Base-by-base conservation (phyloP, 1,140 invertebrate species). In the Drosophila subpulchrella region DNA sequence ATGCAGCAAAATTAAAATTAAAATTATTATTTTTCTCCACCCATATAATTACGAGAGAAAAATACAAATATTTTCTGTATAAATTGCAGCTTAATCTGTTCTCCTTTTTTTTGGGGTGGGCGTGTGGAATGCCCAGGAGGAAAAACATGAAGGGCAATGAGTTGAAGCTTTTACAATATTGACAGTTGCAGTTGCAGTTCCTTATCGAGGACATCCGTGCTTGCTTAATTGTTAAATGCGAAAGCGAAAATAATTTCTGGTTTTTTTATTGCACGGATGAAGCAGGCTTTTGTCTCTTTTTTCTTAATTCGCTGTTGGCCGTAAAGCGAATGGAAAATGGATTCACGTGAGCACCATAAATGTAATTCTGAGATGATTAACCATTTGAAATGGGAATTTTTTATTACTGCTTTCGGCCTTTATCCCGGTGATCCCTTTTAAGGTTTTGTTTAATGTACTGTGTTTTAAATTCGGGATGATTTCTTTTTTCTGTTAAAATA, bases 1-100 rank as follows among this genome's bases (percentile, higher is more conserved):
- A 80, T 71, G 80, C 73, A 71, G 55, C 71, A 67, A 63, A 80
- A 89, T 89, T 78, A 66, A 63, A 82, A 88, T 88, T 74, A 83
- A 78, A 75, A 76, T 76, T 76, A 75, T 75, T 75, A 54, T 75
- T 59, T 47, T 42, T 32, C 60, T 24, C 20, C 60, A 17, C 20
- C 41, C 75, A 66, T 76, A 62, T 75, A 65, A 57, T 75, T 51
- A 58, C 56, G 54, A 46, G 59, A 54, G 32, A 10, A 34, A 15
- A 44, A 60, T 15, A 75, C 44, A 47, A 61, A 56, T 67, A 44
- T 55, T 60, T 67, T 48, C 48, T 42, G 60, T 46, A 76, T 78
- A 54, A 55, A 75, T 71, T 71, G 55, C 63, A 32, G 78, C 74
- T 80, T 83, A 84, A 83, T 80, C 67, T 77, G 58, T 41, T 48